Evolutionary conservation across 2,113 vertebrate species (phyloP).

Genomic region (Pelodiscus sinensis): DNA sequence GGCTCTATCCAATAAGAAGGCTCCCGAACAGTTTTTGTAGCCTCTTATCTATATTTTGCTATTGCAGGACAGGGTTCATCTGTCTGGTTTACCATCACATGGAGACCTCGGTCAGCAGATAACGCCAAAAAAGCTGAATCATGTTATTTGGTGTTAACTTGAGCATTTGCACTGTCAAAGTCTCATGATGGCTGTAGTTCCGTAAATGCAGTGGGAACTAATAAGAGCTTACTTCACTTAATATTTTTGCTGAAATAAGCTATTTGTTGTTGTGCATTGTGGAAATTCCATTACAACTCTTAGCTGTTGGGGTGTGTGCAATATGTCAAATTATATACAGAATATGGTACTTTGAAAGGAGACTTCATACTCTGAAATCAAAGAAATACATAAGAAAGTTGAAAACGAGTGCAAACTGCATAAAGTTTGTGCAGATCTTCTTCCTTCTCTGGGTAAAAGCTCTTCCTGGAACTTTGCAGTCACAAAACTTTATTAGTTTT

Average conservation of each 20-base stretch:
- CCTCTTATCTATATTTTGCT: not conserved
- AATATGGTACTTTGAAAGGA: not conserved
- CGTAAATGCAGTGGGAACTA: not conserved
- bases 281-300: not conserved
- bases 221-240: accelerated
- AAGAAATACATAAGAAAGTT: not conserved
- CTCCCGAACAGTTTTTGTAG: not conserved
- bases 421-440: not conserved
- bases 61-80: not conserved
- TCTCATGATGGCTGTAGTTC: not conserved
- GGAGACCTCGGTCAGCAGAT: slow-evolving; percentile 1
- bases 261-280: not conserved
- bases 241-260: not conserved
- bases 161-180: not conserved
- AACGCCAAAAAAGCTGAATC: slow-evolving; percentile 66
- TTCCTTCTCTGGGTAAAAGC: not conserved
- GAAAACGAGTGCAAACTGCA: not conserved
- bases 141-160: slow-evolving; percentile 37
- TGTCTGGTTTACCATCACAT: not conserved
- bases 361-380: not conserved
- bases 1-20: not conserved
- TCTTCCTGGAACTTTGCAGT: not conserved
- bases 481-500: not conserved
- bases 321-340: not conserved
- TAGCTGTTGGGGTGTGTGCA: not conserved